Conservation (phyloP, 2,797 vertebrate genomes). For the Sebastes matsubarae region DNA sequence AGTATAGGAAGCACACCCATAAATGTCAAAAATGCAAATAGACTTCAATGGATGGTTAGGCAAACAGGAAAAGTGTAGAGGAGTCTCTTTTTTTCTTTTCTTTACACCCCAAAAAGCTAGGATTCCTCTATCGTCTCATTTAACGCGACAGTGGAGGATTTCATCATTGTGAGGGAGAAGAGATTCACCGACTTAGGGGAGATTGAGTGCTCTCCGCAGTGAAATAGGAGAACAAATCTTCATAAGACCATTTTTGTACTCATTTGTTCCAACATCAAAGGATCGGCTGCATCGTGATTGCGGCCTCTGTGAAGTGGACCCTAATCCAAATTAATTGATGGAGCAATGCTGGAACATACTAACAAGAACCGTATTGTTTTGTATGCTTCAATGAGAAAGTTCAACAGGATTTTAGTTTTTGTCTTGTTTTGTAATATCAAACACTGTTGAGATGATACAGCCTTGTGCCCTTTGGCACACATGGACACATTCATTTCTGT, state of each 20-base stretch:
- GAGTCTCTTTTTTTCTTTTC: not conserved
- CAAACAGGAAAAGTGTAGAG: slow-evolving; percentile 17
- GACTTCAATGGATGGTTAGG: slow-evolving; percentile 54
- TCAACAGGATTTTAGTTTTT: not conserved
- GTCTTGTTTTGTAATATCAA: not conserved
- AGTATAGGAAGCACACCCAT: slow-evolving; percentile 53
- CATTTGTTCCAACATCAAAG: slow-evolving; percentile 73
- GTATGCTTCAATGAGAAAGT: slow-evolving; percentile 9
- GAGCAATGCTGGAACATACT: slow-evolving; percentile 45
- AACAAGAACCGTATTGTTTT: slow-evolving; percentile 43
- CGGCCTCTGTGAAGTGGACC: slow-evolving; percentile 55
- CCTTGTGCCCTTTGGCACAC: not conserved
- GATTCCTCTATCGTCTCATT: slow-evolving; percentile 50
- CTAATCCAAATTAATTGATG: slow-evolving; percentile 66
- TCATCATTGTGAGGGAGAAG: slow-evolving; percentile 50
- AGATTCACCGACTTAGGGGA: slow-evolving; percentile 54
- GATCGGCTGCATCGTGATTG: slow-evolving; percentile 51
- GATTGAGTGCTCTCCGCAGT: slow-evolving; percentile 38
- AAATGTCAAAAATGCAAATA: slow-evolving; percentile 80
- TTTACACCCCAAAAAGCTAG: slow-evolving; percentile 27
- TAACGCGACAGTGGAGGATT: slow-evolving; percentile 62
- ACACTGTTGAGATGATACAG: not conserved
- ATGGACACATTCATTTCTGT: not conserved
- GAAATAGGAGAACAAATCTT: slow-evolving; percentile 59
- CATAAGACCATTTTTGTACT: slow-evolving; percentile 51